Conservation (phyloP, 2,797 vertebrate species). For the Psittacula derbiana region DNA sequence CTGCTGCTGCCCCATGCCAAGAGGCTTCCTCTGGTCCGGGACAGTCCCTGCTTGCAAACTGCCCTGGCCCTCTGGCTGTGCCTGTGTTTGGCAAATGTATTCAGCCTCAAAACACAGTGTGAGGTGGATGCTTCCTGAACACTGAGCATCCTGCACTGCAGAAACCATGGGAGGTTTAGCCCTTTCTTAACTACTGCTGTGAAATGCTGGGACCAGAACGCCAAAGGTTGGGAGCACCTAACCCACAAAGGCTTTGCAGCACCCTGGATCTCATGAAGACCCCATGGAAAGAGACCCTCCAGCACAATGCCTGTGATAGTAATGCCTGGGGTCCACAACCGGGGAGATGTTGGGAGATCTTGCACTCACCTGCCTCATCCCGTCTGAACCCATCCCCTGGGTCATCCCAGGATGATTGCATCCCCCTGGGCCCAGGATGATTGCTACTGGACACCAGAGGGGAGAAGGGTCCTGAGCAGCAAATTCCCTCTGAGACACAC, state of each 20-base stretch:
- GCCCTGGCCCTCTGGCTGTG: not conserved
- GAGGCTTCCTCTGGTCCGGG: not conserved
- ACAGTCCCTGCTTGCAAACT: not conserved
- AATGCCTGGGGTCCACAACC: accelerated
- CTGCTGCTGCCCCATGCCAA: not conserved
- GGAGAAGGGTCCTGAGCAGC: not conserved
- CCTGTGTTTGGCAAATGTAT: not conserved
- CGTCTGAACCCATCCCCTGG: accelerated
- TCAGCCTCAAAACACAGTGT: not conserved
- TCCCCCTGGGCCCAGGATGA: no score
- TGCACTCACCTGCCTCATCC: not conserved
- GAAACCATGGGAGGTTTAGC: not conserved
- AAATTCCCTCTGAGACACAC: not conserved
- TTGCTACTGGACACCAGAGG: not conserved
- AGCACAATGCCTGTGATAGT: not conserved
- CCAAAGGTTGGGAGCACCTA: not conserved
- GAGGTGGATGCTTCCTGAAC: not conserved
- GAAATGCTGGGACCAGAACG: not conserved
- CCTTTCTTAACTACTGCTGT: not conserved
- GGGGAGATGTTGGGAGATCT: not conserved
- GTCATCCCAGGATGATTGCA: no score
- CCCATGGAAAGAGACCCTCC: not conserved
- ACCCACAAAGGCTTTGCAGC: not conserved
- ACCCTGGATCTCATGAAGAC: not conserved
- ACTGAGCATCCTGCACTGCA: not conserved